Conservation (phyloP, 35 echinoderm and acorn worm genomes). For the Amphiura filiformis region DNA sequence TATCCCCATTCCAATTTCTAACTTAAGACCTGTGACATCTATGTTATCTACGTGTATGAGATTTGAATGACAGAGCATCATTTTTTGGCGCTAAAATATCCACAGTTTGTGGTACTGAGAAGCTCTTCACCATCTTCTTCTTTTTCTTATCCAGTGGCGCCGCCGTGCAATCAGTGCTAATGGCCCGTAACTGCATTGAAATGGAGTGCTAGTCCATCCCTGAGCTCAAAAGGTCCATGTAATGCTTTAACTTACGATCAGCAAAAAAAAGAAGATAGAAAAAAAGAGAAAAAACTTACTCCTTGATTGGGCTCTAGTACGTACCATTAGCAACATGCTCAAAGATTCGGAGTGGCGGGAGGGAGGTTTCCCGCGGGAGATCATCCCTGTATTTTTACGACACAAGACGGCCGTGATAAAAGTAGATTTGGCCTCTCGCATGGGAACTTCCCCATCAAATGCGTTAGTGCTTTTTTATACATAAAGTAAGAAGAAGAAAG, state of each 20-base stretch:
- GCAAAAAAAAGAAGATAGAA: no score
- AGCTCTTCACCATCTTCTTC: neutral
- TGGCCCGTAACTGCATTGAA: neutral
- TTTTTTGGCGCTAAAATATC: neutral
- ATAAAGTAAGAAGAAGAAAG: neutral
- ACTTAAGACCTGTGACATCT: neutral
- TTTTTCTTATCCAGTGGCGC: neutral
- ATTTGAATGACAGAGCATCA: neutral
- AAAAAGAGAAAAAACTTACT: neutral
- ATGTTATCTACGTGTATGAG: neutral
- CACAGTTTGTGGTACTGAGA: neutral
- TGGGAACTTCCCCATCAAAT: neutral
- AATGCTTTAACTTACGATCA: no score
- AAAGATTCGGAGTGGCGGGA: neutral
- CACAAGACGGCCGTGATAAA: neutral
- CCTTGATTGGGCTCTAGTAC: neutral
- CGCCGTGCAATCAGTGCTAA: neutral
- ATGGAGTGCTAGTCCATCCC: neutral
- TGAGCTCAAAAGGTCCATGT: neutral
- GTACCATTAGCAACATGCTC: neutral
- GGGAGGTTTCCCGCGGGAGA: neutral
- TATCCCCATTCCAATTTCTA: neutral
- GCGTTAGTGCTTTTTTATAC: neutral
- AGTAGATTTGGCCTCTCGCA: conserved; percentile 6
- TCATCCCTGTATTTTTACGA: neutral